Base-by-base conservation (phyloP, 2,113 vertebrate species). In the Ceyx melanurus region DNA sequence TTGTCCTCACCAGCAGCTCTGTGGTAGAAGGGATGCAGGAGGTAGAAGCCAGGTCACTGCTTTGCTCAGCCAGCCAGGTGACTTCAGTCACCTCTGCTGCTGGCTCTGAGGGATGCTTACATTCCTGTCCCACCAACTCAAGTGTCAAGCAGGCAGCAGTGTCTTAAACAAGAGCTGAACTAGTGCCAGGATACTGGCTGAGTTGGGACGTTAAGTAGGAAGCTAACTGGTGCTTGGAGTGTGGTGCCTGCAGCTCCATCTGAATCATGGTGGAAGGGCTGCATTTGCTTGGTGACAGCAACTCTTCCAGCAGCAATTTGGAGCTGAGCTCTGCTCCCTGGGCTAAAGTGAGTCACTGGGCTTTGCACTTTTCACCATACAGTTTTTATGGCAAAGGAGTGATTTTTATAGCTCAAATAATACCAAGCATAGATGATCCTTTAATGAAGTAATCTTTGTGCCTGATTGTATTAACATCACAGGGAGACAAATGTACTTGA, bases 401-500 rank as follows among this genome's bases (percentile, higher is more conserved):
- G 58, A 25, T 71, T 91, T 92, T 92, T 72, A 35, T 53, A 76
- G 72, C 45, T 74, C 35, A 48, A 48, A 89, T 90, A 93, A 87
- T 77, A 93, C 85, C 51, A 74, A 81, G 61, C 61, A 23, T 64
- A 80, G 88, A 90, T 88, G 90, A 89, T 89, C 88, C 89, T 92
- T 88, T 95, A 96, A 94, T 96, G 90, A 95, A 94, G 88, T 95
- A 90, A 88, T 89, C 79, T 89, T 92, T 93, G 79, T 95, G 88
- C 83, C 84, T 82, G 66, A 93, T 91, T 90, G 54, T 88, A 90
- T 96, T 95, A 96, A 86, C 75, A 81, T 93, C 76, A 81, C 42
- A 53, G 53, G 35, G 82, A 96, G 90, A 94, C 75, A 93, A 89
- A 96, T 88, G 81, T 45, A 76, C 84, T 73, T 48, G n/a, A 82